These are phyloP conservation scores for Galaxea fascicularis DNA, from an alignment of 92 coral and sea anemone species.

Conservation along the genomic window DNA sequence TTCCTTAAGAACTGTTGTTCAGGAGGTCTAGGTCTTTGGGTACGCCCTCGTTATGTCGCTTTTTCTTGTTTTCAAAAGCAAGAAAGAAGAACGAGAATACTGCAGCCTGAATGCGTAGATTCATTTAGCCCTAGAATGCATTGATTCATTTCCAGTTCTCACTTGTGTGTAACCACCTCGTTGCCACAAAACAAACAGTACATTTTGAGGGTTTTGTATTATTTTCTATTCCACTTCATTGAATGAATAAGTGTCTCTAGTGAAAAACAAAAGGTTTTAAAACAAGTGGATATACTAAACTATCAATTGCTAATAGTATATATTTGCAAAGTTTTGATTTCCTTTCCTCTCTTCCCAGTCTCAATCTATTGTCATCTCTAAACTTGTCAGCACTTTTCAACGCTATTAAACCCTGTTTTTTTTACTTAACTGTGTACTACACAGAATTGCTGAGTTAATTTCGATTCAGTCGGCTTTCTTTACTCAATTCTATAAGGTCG, in stretches of 20 bases:
- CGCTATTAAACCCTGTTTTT: background rate
- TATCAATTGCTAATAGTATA: background rate
- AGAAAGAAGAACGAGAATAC: too few species aligned
- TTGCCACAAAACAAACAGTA: conserved; percentile 5
- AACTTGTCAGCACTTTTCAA: background rate
- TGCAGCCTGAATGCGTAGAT: too few species aligned
- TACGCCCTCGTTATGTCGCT: background rate
- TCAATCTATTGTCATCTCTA: background rate
- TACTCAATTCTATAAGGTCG: conserved; percentile 9
- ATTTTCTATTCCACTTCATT: conserved; percentile 17
- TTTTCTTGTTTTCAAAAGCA: background rate
- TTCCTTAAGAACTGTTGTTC: background rate
- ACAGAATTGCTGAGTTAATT: background rate
- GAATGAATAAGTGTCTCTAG: background rate
- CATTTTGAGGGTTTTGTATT: conserved; percentile 16
- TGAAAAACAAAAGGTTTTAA: background rate
- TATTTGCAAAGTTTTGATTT: background rate
- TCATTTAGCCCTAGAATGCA: background rate
- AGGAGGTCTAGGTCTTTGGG: background rate
- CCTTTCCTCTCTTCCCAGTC: background rate
- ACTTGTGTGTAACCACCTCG: background rate
- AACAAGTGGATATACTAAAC: background rate
- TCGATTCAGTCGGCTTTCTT: conserved; percentile 17
- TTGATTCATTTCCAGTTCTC: background rate
- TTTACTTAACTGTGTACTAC: background rate